These are phyloP conservation scores for Pollimyrus isidori DNA, from an alignment of 2,113 vertebrate species.

Conservation along the genomic window DNA sequence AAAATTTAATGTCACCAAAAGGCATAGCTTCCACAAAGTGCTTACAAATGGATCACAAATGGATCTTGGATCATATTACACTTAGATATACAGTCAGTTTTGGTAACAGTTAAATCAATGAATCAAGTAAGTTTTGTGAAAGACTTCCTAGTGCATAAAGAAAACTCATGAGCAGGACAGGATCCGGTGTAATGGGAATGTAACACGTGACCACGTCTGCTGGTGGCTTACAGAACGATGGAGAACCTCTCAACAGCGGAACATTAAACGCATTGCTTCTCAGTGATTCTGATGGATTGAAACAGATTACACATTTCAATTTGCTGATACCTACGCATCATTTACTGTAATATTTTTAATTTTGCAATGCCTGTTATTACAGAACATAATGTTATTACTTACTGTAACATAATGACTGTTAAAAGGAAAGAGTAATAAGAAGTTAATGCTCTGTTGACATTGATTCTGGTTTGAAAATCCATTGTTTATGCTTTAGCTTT, in stretches of 20 bases:
- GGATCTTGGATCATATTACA: neutral
- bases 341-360: neutral
- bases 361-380: neutral
- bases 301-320: neutral
- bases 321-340: neutral
- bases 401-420: neutral
- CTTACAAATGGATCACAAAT: neutral
- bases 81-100: neutral
- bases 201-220: neutral
- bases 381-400: too few relatives aligned
- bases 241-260: neutral
- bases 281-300: neutral
- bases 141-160: neutral
- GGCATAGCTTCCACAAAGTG: neutral
- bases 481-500: neutral
- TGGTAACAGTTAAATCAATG: neutral
- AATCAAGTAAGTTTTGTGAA: neutral
- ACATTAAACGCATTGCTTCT: neutral
- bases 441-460: neutral
- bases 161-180: neutral
- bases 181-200: neutral
- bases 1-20: neutral
- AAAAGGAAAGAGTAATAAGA: neutral
- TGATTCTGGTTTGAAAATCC: neutral
- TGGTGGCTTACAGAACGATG: neutral